These are phyloP conservation scores for Carabus problematicus DNA, from an alignment of 2,888 invertebrate genomes.

Conservation along the genomic window DNA sequence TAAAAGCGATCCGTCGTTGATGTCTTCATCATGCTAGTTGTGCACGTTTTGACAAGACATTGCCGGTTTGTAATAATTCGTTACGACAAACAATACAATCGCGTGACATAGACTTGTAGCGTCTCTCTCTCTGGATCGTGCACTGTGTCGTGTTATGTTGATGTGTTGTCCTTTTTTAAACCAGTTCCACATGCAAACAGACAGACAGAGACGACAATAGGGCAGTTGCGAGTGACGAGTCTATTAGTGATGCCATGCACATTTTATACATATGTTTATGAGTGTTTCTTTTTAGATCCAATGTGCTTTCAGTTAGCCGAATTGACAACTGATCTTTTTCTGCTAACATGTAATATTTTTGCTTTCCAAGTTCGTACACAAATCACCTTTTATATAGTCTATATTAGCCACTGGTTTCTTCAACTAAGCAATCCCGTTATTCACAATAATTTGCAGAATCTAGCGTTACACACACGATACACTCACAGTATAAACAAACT, in stretches of 20 bases:
- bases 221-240: slow-evolving; percentile 8
- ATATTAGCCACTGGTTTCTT: no score
- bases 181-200: slow-evolving; percentile 1
- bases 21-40: slow-evolving; percentile 5
- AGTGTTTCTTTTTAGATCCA: slow-evolving; percentile 12
- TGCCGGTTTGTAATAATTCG: slow-evolving; percentile 12
- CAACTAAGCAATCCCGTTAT: no score
- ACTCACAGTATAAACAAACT: no score
- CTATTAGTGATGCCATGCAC: slow-evolving; percentile 7
- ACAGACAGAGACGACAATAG: slow-evolving; percentile 11
- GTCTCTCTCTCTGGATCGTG: background rate
- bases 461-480: no score
- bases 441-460: no score
- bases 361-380: no score
- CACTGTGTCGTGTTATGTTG: slow-evolving; percentile 11
- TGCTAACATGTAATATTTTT: background rate
- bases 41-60: slow-evolving; percentile 2
- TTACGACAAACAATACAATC: slow-evolving; percentile 17
- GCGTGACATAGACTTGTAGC: background rate
- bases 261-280: background rate
- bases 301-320: background rate
- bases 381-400: no score
- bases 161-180: slow-evolving; percentile 17
- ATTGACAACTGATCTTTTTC: background rate
- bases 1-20: slow-evolving; percentile 7